These are phyloP conservation scores for Naja naja DNA, from an alignment of 2,113 vertebrate species.

Conservation along the genomic window DNA sequence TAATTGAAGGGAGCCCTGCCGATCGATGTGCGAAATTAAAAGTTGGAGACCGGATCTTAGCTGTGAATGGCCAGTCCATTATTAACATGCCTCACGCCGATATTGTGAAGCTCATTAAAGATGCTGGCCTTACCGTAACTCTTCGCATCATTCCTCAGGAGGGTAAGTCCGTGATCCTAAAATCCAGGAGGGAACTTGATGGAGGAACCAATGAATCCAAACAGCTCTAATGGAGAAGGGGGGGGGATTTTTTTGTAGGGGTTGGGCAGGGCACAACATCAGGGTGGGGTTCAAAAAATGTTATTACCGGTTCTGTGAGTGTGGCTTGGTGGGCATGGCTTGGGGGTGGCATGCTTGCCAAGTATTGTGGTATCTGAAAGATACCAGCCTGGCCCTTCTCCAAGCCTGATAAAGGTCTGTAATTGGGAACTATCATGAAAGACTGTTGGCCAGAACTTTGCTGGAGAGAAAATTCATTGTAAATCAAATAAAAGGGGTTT, in stretches of 20 bases:
- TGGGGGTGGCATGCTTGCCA: no score
- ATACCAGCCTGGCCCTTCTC: no score
- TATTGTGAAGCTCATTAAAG: slow-evolving; percentile 99
- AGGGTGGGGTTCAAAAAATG: no score
- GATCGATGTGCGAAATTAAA: slow-evolving; percentile 95
- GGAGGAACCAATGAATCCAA: slow-evolving; percentile 61
- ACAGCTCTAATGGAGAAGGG: slow-evolving; percentile 51
- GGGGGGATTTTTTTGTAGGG: slow-evolving; percentile 41
- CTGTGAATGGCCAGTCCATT: slow-evolving; percentile 95
- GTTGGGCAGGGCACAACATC: not conserved
- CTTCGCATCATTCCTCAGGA: slow-evolving; percentile 96
- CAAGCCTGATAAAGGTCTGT: no score
- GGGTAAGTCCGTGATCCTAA: slow-evolving; percentile 79
- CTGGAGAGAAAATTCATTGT: no score
- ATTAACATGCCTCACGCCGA: slow-evolving; percentile 97
- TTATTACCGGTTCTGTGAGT: no score
- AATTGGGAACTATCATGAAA: no score
- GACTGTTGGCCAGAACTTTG: no score
- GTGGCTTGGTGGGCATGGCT: no score
- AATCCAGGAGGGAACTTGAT: slow-evolving; percentile 58
- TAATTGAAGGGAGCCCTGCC: slow-evolving; percentile 97
- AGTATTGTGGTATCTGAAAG: no score
- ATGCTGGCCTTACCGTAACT: slow-evolving; percentile 93
- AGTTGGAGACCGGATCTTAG: slow-evolving; percentile 97
- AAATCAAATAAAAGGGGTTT: no score